A percentile compares a stretch with the other conserved stretches of the same genome.
Evolutionary conservation across 2,113 vertebrate genomes (phyloP).

Genomic region (Origma solitaria): DNA sequence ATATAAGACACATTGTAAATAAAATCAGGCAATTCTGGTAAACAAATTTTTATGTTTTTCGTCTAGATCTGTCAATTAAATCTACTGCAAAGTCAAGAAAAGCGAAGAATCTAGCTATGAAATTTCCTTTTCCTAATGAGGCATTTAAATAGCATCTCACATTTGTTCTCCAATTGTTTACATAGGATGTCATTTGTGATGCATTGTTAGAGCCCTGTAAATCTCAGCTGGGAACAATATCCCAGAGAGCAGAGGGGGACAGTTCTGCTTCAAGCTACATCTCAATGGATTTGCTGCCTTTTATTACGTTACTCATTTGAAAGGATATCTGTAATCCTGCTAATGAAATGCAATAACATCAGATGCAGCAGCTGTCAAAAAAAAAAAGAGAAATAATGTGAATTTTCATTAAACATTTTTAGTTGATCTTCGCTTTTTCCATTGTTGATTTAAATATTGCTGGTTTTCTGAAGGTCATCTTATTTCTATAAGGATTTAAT

Average conservation of each 20-base stretch:
- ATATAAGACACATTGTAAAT: not conserved
- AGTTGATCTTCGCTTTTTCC: not conserved
- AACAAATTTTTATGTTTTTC: not conserved
- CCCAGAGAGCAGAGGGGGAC: not conserved
- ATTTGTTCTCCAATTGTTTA: slow-evolving; percentile 41
- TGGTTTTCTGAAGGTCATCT: not conserved
- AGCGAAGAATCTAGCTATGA: not conserved
- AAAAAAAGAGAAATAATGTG: not conserved
- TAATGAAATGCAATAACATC: slow-evolving; percentile 44
- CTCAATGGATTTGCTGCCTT: not conserved
- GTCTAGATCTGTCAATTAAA: slow-evolving; percentile 16
- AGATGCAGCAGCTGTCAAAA: not conserved
- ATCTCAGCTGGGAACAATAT: slow-evolving; percentile 35
- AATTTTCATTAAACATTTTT: not conserved
- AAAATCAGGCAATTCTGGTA: not conserved
- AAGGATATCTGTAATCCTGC: not conserved
- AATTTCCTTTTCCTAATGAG: slow-evolving; percentile 39
- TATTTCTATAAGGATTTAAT: not conserved
- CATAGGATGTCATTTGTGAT: slow-evolving; percentile 35
- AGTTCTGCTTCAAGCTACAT: slow-evolving; percentile 8
- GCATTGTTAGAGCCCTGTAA: slow-evolving; percentile 24
- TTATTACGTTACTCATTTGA: slow-evolving; percentile 20
- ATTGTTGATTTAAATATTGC: not conserved
- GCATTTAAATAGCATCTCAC: slow-evolving; percentile 31
- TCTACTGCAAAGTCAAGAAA: not conserved